Evolutionary conservation across 1,140 invertebrate genomes (phyloP).

Genomic region (Aethina tumida): DNA sequence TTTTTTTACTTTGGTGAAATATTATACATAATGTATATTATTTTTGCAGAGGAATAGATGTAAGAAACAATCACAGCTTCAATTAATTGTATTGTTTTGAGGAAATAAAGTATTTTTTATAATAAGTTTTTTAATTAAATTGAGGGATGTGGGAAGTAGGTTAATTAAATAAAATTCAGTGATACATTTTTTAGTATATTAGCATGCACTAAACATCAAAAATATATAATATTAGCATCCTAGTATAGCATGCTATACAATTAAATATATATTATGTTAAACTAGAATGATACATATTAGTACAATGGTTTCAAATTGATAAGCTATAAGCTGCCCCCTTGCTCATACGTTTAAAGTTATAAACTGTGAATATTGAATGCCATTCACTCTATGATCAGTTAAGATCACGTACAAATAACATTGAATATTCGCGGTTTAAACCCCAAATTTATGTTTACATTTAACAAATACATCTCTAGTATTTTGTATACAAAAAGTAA

Average conservation of each 20-base stretch:
- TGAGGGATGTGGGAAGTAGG: too few relatives aligned
- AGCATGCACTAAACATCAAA: conserved; percentile 12
- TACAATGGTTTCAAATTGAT: conserved; percentile 11
- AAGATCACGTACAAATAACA: conserved; percentile 11
- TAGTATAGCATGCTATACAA: conserved; percentile 9
- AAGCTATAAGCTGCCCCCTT: conserved; percentile 35
- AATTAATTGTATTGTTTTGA: too few relatives aligned
- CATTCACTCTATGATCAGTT: conserved; percentile 4
- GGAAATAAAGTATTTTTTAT: too few relatives aligned
- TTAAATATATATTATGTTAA: conserved; percentile 1
- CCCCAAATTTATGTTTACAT: conserved; percentile 9
- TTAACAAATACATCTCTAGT: conserved; percentile 15
- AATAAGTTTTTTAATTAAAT: too few relatives aligned
- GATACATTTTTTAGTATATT: too few relatives aligned
- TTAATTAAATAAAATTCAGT: too few relatives aligned
- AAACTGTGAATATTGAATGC: conserved; percentile 12
- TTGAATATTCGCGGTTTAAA: conserved; percentile 9
- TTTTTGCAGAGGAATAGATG: too few relatives aligned
- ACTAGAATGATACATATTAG: conserved; percentile 8
- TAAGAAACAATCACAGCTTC: too few relatives aligned
- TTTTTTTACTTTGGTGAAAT: too few relatives aligned
- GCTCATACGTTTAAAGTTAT: conserved; percentile 23
- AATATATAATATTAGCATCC: conserved; percentile 6
- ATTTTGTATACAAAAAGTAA: too few relatives aligned
- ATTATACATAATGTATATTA: too few relatives aligned